phyloP scores from a whole-genome alignment of 1,140 invertebrate species.

The Listronotus oregonensis region DNA sequence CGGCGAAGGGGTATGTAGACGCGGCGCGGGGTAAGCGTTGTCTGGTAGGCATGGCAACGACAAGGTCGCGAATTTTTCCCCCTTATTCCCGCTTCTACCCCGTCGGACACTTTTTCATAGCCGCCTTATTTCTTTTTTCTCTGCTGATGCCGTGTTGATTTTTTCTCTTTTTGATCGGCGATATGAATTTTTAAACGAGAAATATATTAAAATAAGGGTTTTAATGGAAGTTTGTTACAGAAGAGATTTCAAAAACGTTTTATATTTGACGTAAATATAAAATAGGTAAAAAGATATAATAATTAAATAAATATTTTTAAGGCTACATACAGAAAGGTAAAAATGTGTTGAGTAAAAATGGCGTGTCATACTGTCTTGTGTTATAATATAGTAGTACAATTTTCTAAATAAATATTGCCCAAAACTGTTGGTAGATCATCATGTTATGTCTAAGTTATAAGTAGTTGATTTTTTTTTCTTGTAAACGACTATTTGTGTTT shows the following conservation, averaged over 20 bases:
- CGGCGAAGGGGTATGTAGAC: slow-evolving; percentile 22
- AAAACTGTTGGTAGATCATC: too few species aligned
- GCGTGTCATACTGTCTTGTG: too few species aligned
- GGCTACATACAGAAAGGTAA: too few species aligned
- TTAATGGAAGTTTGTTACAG: background rate
- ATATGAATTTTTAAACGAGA: slow-evolving; percentile 11
- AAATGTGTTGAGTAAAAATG: too few species aligned
- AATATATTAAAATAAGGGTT: slow-evolving; percentile 25
- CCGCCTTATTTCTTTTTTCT: slow-evolving; percentile 29
- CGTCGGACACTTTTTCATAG: slow-evolving; percentile 36
- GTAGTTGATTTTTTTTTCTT: too few species aligned
- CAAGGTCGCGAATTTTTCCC: slow-evolving; percentile 41
- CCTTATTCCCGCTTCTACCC: slow-evolving; percentile 14
- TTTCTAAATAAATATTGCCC: too few species aligned
- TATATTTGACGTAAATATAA: too few species aligned
- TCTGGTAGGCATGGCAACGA: slow-evolving; percentile 43
- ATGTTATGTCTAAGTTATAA: too few species aligned
- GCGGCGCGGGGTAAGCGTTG: slow-evolving; percentile 37
- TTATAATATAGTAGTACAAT: too few species aligned
- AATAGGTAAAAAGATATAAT: background rate
- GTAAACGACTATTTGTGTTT: too few species aligned
- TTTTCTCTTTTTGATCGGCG: slow-evolving; percentile 10
- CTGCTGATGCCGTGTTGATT: slow-evolving; percentile 7
- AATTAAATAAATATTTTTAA: too few species aligned
- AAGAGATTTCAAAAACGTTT: too few species aligned